Base-by-base conservation (phyloP, 2,888 invertebrate genomes). In the Apamea monoglypha region DNA sequence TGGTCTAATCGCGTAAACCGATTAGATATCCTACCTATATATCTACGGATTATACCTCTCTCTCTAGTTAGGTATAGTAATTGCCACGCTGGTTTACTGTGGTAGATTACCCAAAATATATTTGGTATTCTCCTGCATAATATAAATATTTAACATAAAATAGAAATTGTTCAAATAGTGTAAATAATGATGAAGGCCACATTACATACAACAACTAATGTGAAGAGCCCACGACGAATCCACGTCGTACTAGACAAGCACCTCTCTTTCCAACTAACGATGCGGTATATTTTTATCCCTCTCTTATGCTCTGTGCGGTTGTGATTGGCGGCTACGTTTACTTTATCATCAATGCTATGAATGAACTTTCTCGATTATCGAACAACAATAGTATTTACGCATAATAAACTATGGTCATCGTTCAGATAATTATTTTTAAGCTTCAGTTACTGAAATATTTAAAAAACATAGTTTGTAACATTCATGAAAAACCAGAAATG, bases 301-400 rank as follows among this genome's bases (percentile, higher is more conserved):
- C 80, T 95, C 93, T 92, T 83, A 92, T 95, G 95, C 91, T 94
- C 93, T 96, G 96, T 96, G 93, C 91, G 89, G 74, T 85, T 81
- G 85, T 90, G 93, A 96, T 95, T 95, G 96, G 96, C 88, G 88
- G 88, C 85, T 84, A 81, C 85, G 74, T 81, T 81, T 74, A 78
- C 78, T 72, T 87, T 80, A 83, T 82, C 73, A 78, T 86, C 81
- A 79, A 67, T 84, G 66, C 8, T 40, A 82, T 80, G 82, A 90
- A 86, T 90, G 83, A 88, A 86, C 68, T 83, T 86, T 88, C 83
- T 76, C 63, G 80, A 82, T 82, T 56, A 59, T 16, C 3, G 10
- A 73, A 70, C 3, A 68, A 68, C 36, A 61, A 74, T 14, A 64
- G 25, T 50, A 74, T 70, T 59, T 71, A 66, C 44, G 21, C 40